These are phyloP conservation scores for Neoascia interrupta DNA, from an alignment of 2,888 invertebrate species.

Conservation along the genomic window DNA sequence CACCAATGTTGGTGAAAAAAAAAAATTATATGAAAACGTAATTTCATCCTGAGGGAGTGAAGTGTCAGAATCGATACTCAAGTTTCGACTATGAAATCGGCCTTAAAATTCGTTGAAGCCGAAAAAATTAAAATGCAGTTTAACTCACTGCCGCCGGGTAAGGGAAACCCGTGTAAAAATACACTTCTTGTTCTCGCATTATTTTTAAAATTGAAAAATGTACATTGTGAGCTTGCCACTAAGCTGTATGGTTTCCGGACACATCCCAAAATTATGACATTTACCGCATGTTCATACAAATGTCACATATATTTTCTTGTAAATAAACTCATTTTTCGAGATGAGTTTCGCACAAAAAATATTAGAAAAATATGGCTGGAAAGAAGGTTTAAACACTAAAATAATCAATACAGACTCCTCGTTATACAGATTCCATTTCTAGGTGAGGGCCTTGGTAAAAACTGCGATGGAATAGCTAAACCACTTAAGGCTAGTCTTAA, in stretches of 20 bases:
- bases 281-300: slow-evolving; percentile 33
- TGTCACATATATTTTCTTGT: slow-evolving; percentile 6
- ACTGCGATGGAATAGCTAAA: slow-evolving; percentile 88
- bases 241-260: slow-evolving; percentile 3
- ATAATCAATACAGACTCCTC: neutral
- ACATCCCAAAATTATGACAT: neutral
- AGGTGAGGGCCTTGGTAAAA: slow-evolving; percentile 87
- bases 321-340: slow-evolving; percentile 21
- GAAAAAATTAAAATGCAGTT: no score
- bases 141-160: no score
- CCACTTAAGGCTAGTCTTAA: slow-evolving; percentile 90
- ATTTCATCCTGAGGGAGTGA: no score
- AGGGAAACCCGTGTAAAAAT: no score
- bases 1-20: no score
- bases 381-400: slow-evolving; percentile 74
- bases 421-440: neutral
- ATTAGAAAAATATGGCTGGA: slow-evolving; percentile 78
- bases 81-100: no score
- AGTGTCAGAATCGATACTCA: no score
- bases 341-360: slow-evolving; percentile 78
- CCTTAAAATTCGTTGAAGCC: no score
- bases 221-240: neutral
- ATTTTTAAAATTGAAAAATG: no score
- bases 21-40: no score
- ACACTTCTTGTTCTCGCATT: no score